Conservation (phyloP, 1,140 invertebrate species). For the Ceratina japonica region DNA sequence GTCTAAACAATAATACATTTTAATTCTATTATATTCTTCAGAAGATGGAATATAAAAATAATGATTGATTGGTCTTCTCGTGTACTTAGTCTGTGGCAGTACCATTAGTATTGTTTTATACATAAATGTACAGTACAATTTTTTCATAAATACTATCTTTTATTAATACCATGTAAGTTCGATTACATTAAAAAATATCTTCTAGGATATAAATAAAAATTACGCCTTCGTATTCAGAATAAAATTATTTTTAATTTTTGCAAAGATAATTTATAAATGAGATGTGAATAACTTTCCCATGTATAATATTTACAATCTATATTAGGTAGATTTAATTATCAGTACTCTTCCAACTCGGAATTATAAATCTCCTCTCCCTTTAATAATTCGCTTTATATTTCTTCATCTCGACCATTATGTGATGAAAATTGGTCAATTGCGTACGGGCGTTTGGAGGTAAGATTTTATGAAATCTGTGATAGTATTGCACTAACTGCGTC, state of each 20-base stretch:
- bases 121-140: conserved; percentile 77
- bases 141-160: conserved; percentile 40
- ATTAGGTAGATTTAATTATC: not conserved
- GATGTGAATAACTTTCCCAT: not conserved
- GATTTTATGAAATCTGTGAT: conserved; percentile 98
- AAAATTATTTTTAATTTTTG: conserved; percentile 13
- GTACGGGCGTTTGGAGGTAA: conserved; percentile 92
- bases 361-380: not conserved
- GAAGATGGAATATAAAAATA: not conserved
- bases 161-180: not conserved
- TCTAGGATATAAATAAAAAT: not conserved
- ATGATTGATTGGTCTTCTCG: conserved; percentile 6
- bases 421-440: conserved; percentile 98
- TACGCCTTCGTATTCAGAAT: conserved; percentile 19
- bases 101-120: conserved; percentile 72
- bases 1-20: too few species aligned
- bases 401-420: conserved; percentile 99
- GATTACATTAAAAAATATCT: not conserved
- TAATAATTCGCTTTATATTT: conserved; percentile 96
- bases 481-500: conserved; percentile 98
- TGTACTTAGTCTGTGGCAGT: not conserved
- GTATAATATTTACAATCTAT: conserved; percentile 24
- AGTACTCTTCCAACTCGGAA: not conserved
- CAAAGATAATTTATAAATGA: conserved; percentile 13
- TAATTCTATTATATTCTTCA: too few species aligned